phyloP scores from a whole-genome alignment of 2,888 invertebrate species.

The Lithodes maja region DNA sequence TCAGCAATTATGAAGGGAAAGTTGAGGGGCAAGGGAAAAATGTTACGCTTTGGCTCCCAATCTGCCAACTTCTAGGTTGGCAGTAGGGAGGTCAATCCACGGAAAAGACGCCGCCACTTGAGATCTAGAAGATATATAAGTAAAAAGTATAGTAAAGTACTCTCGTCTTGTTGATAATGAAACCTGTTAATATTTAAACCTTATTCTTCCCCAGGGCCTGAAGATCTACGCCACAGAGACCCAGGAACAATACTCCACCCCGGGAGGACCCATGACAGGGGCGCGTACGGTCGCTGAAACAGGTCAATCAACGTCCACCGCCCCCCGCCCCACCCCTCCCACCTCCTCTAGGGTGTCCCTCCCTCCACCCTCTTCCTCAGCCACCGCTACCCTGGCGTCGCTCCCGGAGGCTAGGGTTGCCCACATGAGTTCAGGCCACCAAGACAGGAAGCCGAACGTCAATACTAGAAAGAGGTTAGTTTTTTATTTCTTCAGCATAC shows the following conservation, averaged over 20 bases:
- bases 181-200: background rate
- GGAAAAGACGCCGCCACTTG: too few species aligned
- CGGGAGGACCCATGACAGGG: background rate
- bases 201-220: constrained; percentile 3
- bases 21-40: too few species aligned
- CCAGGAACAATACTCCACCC: constrained; percentile 3
- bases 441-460: background rate
- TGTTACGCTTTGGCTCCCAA: too few species aligned
- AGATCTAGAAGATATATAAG: too few species aligned
- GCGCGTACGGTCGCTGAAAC: constrained; percentile 31
- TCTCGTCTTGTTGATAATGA: too few species aligned
- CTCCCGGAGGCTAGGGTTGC: too few species aligned
- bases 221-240: constrained; percentile 48
- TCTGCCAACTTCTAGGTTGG: too few species aligned
- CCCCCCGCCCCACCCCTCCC: background rate
- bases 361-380: background rate
- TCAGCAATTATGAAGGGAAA: too few species aligned
- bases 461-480: background rate
- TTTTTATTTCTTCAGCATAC: background rate
- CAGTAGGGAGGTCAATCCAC: too few species aligned
- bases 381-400: background rate
- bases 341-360: background rate
- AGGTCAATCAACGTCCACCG: constrained; percentile 12
- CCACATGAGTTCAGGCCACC: too few species aligned
- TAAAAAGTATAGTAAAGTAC: too few species aligned